Conservation (phyloP, 2,888 invertebrate species). For the Stenodera caucasica region DNA sequence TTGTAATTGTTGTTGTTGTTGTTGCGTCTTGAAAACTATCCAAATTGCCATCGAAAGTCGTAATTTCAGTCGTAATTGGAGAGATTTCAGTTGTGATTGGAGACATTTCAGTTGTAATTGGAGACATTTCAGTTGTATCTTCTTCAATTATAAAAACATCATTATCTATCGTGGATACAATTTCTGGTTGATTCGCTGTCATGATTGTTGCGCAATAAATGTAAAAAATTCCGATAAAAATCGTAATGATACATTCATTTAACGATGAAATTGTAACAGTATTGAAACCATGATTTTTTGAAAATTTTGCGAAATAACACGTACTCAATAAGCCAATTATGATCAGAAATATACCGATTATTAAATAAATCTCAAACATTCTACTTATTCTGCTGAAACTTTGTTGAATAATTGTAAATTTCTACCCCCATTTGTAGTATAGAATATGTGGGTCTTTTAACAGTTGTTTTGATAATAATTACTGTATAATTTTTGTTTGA, state of each 20-base stretch:
- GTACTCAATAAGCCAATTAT: constrained; percentile 39
- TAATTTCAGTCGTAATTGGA: too few species aligned
- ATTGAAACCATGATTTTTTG: constrained; percentile 35
- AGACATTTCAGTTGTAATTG: constrained; percentile 4
- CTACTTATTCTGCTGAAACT: neutral
- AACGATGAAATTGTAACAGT: constrained; percentile 35
- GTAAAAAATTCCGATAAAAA: constrained; percentile 48
- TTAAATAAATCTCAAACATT: constrained; percentile 47
- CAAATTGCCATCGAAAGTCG: constrained; percentile 11
- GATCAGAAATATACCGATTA: constrained; percentile 43
- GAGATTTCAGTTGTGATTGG: too few species aligned
- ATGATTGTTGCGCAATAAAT: constrained; percentile 38
- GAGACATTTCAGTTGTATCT: neutral
- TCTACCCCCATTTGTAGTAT: neutral
- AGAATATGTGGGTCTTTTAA: neutral
- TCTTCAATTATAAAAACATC: constrained; percentile 29
- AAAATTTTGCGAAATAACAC: constrained; percentile 41
- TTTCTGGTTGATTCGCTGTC: constrained; percentile 21
- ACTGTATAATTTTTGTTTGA: constrained; percentile 7
- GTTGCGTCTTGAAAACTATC: neutral
- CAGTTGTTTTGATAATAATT: neutral
- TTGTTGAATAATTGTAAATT: neutral
- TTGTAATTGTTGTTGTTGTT: constrained; percentile 7
- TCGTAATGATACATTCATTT: constrained; percentile 46
- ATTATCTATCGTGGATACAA: constrained; percentile 29